These are phyloP conservation scores for Onchidella celtica DNA, from an alignment of 2,888 invertebrate species.

Conservation along the genomic window DNA sequence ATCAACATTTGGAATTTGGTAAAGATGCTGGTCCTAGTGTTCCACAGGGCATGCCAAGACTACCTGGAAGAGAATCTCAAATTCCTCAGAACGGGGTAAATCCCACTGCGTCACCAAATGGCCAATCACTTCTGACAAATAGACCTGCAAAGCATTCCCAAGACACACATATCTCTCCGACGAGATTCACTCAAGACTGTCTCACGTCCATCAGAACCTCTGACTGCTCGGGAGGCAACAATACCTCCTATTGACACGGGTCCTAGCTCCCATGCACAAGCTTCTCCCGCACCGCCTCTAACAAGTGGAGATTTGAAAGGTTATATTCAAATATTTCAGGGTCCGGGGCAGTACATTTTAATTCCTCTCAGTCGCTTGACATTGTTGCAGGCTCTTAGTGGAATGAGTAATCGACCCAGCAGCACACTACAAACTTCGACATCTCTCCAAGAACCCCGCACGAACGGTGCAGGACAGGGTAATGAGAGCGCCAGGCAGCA, in stretches of 20 bases:
- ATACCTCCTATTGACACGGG: not conserved
- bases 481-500: not conserved
- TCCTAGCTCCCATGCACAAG: not conserved
- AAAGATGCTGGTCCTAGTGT: not conserved
- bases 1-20: not conserved
- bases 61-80: no score
- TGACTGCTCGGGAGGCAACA: no score
- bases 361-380: constrained; percentile 24
- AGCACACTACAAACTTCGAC: not conserved
- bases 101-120: no score
- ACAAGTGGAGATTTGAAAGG: not conserved
- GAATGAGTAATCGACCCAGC: not conserved
- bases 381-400: constrained; percentile 16
- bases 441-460: not conserved
- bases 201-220: no score
- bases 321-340: constrained; percentile 27
- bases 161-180: no score
- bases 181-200: no score
- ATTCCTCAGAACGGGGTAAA: no score
- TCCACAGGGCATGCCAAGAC: no score
- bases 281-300: not conserved
- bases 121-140: no score
- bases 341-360: constrained; percentile 3
- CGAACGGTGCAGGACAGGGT: not conserved
- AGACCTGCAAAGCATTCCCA: no score